Conservation (phyloP, 1,140 invertebrate genomes). For the Drosophila sp. region DNA sequence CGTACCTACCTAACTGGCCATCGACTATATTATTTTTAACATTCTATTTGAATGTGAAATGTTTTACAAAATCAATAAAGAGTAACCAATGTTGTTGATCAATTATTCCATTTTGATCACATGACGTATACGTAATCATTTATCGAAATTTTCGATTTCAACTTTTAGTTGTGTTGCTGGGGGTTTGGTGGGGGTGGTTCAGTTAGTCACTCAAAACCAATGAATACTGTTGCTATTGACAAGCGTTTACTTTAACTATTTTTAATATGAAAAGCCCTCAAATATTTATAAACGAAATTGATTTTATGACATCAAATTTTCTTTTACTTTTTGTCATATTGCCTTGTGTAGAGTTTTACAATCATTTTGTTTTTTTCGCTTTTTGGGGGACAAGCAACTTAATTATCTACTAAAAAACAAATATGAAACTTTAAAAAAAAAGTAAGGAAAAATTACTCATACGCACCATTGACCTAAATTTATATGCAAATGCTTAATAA, state of each 20-base stretch:
- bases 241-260: slow-evolving; percentile 14
- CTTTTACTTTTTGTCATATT: background rate
- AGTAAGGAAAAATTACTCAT: slow-evolving; percentile 51
- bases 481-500: slow-evolving; percentile 38
- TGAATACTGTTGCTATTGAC: background rate
- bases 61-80: background rate
- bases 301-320: background rate
- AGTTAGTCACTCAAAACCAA: too few species aligned
- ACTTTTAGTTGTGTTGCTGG: background rate
- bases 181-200: too few species aligned
- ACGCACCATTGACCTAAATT: slow-evolving; percentile 66
- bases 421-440: slow-evolving; percentile 17
- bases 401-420: slow-evolving; percentile 22
- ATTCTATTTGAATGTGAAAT: background rate
- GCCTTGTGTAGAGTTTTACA: background rate
- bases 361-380: background rate
- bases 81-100: background rate
- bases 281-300: slow-evolving; percentile 1
- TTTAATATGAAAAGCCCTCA: slow-evolving; percentile 10
- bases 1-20: background rate
- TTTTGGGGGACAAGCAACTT: slow-evolving; percentile 1
- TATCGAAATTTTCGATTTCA: background rate
- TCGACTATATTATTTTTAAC: background rate
- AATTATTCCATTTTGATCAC: background rate
- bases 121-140: slow-evolving; percentile 29